Base-by-base conservation (phyloP, 1,140 invertebrate species). In the Chrysoperla carnea region DNA sequence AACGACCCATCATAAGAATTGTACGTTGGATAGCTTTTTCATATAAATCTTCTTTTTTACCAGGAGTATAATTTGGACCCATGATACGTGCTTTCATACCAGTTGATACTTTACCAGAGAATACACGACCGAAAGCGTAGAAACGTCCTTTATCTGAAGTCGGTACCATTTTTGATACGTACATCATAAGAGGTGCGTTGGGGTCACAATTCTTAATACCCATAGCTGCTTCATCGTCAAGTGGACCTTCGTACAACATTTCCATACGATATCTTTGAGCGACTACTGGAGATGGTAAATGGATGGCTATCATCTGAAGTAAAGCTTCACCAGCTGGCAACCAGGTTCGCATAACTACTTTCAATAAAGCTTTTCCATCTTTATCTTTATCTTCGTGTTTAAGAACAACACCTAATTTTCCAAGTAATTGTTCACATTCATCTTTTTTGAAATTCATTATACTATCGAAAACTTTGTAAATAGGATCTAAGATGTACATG, bases 1-100 rank as follows among this genome's bases (percentile, higher is more conserved):
- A 96, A 75, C 96, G 87, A 52, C 96, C 96, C 96, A 99, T 99
- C 96, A 99, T 99, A 47, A 99, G 73, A 61, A 99, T 96, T 28
- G 96, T 99, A 72, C 93, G 79, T 68, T 99, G 95, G 64, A 99
- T 98, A 54, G 87, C 87, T 70, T 99, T 99, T 62, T 98, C 92
- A 57, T 92, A 97, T 50, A 98, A 68, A 78, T 99, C 95, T 67
- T 98, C 94, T 61, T 98, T 99, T 71, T 98, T 99, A 54, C 95
- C 95, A 43, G 90, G 92, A 6, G 75, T 68, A 67, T 84, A 99
- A 71, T 99, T 98, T 48, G 96, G 94, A 53, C 95, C 96, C 91
- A 95, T 93, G 62, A 96, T 96, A 52, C 92, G 81, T 42, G 86
- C 88, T 65, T 99, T 99, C 76, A 87, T 75, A 44, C 95, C 95